Conservation (phyloP, 2,797 vertebrate species). For the Aselliscus stoliczkanus region DNA sequence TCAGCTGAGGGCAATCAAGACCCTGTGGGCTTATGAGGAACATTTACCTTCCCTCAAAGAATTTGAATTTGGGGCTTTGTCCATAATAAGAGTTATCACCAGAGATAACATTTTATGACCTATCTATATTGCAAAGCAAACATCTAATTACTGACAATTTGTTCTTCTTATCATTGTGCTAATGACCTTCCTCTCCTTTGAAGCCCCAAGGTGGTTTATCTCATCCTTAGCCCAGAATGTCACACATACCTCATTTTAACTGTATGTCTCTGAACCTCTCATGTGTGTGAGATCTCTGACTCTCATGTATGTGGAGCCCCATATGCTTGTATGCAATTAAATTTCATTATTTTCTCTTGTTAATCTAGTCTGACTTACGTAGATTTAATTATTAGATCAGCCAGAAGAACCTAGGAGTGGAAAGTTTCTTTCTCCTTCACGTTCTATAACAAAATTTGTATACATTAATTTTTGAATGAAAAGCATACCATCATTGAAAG, state of each 20-base stretch:
- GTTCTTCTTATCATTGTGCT: background rate
- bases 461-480: background rate
- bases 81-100: background rate
- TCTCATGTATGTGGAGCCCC: background rate
- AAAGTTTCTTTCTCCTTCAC: background rate
- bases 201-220: background rate
- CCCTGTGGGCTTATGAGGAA: background rate
- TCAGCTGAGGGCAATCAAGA: background rate
- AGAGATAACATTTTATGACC: background rate
- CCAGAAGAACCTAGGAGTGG: background rate
- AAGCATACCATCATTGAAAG: background rate
- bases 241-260: too few relatives aligned
- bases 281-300: background rate
- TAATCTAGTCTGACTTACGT: background rate
- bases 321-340: background rate
- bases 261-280: background rate
- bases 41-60: background rate
- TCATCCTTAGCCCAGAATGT: background rate
- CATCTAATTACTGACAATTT: background rate
- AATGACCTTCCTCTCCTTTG: background rate
- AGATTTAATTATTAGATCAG: background rate
- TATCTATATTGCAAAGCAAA: background rate
- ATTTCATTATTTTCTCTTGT: background rate
- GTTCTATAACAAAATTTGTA: background rate
- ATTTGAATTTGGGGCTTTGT: background rate